Evolutionary conservation across 2,888 invertebrate species (phyloP), one percentile per base, ranked within the genome.

Genomic region (Argyra leucocephala): DNA sequence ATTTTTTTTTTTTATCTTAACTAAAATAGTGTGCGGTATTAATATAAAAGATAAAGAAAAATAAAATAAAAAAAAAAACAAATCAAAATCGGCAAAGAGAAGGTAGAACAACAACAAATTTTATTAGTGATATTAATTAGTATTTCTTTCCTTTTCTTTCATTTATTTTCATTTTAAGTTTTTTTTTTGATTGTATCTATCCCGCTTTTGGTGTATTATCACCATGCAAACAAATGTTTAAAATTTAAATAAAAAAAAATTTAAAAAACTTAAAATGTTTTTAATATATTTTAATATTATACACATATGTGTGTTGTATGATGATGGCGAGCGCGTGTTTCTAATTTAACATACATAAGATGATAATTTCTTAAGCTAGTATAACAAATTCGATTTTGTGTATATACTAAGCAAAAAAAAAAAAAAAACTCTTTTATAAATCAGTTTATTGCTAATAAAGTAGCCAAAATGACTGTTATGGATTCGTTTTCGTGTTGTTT

Each of bases 401-500:
- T 31, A 31, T 18, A 18, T 18, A 48, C 48, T 18, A 48, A 9
- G 18, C 18, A 9, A 48, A 48, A 48, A 1, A 18, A 48, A 15
- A 48, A 48, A 48, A 18, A 48, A n/a, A 48, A 48, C 12, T 12
- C 48, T 48, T 18, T 48, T 48, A 48, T 37, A 37, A 18, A 48
- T 48, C 48, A 48, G 48, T 48, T 48, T 48, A 48, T 48, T 48
- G 48, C 3, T 48, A 48, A 48, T 48, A 48, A 48, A 48, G 48
- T 48, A 48, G 48, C 48, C 2, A n/a, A 48, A 48, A 48, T 48
- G 48, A 48, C 48, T 48, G 15, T 48, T 48, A 48, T 48, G 18
- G 15, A 9, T 48, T 48, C 7, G 3, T 31, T 31, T 31, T 1
- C 3, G 9, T 3, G 1, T 6, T 2, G 1, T 7, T 4, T 31